These are phyloP conservation scores for Stylophora pistillata DNA, from an alignment of 64 coral and sea anemone species.

Conservation along the genomic window DNA sequence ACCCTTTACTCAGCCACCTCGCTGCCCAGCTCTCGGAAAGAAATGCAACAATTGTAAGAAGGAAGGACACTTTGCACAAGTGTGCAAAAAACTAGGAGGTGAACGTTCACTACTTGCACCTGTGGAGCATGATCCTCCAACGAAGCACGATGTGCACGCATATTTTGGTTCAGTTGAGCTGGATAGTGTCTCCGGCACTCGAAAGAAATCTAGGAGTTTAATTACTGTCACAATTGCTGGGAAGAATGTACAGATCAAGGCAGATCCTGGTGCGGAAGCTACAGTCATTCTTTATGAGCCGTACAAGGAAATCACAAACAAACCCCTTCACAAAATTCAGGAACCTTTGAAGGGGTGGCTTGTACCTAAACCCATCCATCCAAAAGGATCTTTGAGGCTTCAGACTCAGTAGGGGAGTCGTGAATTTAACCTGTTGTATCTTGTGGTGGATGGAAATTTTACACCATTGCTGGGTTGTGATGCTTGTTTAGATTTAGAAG, in stretches of 20 bases:
- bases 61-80: background rate
- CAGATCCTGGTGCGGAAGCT: constrained; percentile 62
- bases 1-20: constrained; percentile 5
- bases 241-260: constrained; percentile 29
- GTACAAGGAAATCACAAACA: constrained; percentile 19
- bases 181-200: background rate
- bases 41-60: background rate
- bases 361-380: constrained; percentile 33
- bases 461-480: constrained; percentile 65
- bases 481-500: constrained; percentile 46
- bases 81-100: background rate
- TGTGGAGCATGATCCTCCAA: background rate
- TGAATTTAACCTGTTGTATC: constrained; percentile 41
- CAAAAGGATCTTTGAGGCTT: constrained; percentile 10
- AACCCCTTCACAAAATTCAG: constrained; percentile 18
- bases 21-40: background rate
- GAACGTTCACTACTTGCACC: background rate
- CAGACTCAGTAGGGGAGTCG: constrained; percentile 7
- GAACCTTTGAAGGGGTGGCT: constrained; percentile 27
- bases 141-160: background rate
- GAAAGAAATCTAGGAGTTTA: background rate
- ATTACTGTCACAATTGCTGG: background rate
- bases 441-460: constrained; percentile 61
- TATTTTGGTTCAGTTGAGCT: constrained; percentile 7
- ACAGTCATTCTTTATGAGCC: constrained; percentile 38